Evolutionary conservation across 2,888 invertebrate genomes (phyloP).

Genomic region (Ormyrus labotus): DNA sequence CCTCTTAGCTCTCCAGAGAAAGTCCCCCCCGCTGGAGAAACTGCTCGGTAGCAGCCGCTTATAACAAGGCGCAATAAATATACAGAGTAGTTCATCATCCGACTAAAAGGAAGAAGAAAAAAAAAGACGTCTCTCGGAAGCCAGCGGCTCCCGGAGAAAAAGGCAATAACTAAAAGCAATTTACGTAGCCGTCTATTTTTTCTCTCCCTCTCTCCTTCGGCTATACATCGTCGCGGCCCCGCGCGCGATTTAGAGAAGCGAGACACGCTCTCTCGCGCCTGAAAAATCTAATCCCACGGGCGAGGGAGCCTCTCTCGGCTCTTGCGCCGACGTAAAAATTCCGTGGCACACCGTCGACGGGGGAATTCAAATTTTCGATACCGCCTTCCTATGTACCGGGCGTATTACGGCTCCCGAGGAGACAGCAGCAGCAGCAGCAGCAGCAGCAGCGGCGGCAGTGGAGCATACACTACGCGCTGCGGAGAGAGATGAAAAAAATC

Average conservation of each 20-base stretch:
- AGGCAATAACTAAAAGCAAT: slow-evolving; percentile 43
- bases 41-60: too few species aligned
- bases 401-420: not conserved
- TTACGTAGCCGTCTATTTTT: slow-evolving; percentile 22
- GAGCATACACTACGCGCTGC: too few species aligned
- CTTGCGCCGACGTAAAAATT: not conserved
- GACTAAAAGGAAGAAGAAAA: not conserved
- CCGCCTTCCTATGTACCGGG: not conserved
- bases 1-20: too few species aligned
- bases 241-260: slow-evolving; percentile 34
- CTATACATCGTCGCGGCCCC: not conserved
- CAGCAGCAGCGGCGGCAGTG: not conserved
- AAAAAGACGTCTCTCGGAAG: not conserved
- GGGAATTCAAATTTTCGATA: slow-evolving; percentile 35
- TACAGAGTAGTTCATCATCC: not conserved
- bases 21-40: too few species aligned
- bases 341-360: not conserved
- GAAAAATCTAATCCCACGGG: slow-evolving; percentile 48
- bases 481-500: not conserved
- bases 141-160: not conserved
- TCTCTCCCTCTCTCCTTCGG: not conserved
- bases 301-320: not conserved
- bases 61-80: too few species aligned
- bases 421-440: not conserved
- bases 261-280: slow-evolving; percentile 17